phyloP scores from a whole-genome alignment of 2,113 vertebrate species.

The Calyptomena viridis region DNA sequence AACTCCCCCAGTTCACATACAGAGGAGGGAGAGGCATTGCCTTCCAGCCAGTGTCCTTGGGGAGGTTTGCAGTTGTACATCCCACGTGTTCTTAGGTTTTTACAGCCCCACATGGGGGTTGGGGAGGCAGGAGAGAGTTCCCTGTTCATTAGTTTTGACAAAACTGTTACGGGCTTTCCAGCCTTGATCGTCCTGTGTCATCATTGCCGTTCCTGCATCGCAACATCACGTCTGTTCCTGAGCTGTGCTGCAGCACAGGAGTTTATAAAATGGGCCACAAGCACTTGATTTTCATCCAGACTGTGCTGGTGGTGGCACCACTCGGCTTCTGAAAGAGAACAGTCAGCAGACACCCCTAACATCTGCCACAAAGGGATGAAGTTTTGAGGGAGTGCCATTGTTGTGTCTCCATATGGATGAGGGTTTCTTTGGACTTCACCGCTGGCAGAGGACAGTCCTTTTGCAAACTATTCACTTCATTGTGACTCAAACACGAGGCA shows the following conservation, averaged over 20 bases:
- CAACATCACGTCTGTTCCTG: background rate
- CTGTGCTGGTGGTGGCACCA: background rate
- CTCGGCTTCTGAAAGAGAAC: background rate
- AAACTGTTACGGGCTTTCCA: background rate
- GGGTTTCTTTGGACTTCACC: background rate
- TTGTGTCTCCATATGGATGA: background rate
- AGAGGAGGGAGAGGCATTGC: background rate
- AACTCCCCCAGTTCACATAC: background rate
- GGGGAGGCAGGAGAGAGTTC: background rate
- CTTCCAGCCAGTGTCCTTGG: background rate
- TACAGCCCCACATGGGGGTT: background rate
- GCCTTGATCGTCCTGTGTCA: background rate
- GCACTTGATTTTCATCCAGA: slow-evolving; percentile 4
- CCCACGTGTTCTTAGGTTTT: background rate
- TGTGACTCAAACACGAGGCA: accelerated
- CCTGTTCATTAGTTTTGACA: background rate
- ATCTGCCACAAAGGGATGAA: background rate
- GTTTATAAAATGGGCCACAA: background rate
- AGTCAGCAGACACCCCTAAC: background rate
- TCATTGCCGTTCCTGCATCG: background rate
- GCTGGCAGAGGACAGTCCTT: background rate
- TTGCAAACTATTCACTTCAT: background rate
- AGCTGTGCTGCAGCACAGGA: background rate
- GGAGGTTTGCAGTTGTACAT: background rate
- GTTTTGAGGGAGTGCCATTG: background rate